Evolutionary conservation across 2,797 vertebrate species (phyloP).

Genomic region (Tarsius wallacei): DNA sequence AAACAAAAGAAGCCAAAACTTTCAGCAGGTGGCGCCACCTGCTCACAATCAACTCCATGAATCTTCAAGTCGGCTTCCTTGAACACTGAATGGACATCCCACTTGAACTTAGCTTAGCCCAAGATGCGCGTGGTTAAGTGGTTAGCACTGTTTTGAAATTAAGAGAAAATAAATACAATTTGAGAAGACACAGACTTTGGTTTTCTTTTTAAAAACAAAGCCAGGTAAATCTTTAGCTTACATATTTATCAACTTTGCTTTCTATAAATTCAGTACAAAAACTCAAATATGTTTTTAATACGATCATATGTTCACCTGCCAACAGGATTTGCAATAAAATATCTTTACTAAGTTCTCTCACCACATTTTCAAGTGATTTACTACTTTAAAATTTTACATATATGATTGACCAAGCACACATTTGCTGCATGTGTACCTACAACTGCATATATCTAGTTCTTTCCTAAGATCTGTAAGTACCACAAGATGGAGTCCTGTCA

Average conservation of each 20-base stretch:
- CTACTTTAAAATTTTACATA: not conserved
- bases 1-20: constrained; percentile 16
- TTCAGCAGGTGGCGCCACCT: not conserved
- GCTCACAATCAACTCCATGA: not conserved
- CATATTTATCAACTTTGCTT: constrained; percentile 21
- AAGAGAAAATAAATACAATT: not conserved
- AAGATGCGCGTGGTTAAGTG: not conserved
- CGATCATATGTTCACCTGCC: not conserved
- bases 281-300: constrained; percentile 34
- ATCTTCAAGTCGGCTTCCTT: not conserved
- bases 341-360: constrained; percentile 23
- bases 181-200: not conserved
- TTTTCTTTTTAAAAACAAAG: not conserved
- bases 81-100: not conserved
- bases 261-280: constrained; percentile 60
- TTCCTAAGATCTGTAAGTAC: not conserved
- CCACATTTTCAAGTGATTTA: constrained; percentile 51
- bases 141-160: constrained; percentile 7
- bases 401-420: not conserved
- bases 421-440: not conserved
- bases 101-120: not conserved
- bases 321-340: constrained; percentile 39
- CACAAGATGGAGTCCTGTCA: constrained; percentile 73
- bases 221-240: not conserved
- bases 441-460: not conserved